Conservation (phyloP, 2,888 invertebrate genomes). For the Protodeltote pygarga region DNA sequence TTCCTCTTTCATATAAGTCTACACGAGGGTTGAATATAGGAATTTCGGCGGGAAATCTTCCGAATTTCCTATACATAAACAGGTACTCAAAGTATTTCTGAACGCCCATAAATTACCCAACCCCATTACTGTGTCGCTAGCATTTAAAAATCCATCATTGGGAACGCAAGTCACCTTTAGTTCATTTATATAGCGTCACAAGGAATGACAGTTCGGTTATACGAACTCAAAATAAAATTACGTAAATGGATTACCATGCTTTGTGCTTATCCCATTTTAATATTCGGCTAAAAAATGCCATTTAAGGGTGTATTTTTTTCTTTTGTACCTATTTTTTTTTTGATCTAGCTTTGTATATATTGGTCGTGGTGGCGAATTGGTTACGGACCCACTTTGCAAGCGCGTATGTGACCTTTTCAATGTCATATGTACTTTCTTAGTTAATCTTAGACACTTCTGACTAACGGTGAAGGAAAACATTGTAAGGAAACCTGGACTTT, state of each 20-base stretch:
- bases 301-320: constrained; percentile 30
- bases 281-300: constrained; percentile 47
- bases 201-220: constrained; percentile 77
- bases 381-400: too few species aligned
- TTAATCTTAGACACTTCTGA: too few species aligned
- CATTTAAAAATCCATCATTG: constrained; percentile 83
- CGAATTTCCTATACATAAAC: constrained; percentile 41
- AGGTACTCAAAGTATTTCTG: constrained; percentile 41
- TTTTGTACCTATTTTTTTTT: constrained; percentile 31
- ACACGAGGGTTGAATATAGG: too few species aligned
- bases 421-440: too few species aligned
- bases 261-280: constrained; percentile 51
- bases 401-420: too few species aligned
- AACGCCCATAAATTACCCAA: constrained; percentile 70
- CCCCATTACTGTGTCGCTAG: constrained; percentile 70
- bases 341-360: constrained; percentile 2
- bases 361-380: constrained; percentile 31
- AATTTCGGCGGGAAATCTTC: too few species aligned
- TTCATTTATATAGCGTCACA: constrained; percentile 79
- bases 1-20: constrained; percentile 32
- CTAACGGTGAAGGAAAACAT: too few species aligned
- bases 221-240: constrained; percentile 79
- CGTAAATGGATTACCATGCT: constrained; percentile 66
- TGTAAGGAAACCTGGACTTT: too few species aligned
- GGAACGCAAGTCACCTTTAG: constrained; percentile 75